Evolutionary conservation across 23 tunicate species (phyloP).

Genomic region (Ascidia mentula): DNA sequence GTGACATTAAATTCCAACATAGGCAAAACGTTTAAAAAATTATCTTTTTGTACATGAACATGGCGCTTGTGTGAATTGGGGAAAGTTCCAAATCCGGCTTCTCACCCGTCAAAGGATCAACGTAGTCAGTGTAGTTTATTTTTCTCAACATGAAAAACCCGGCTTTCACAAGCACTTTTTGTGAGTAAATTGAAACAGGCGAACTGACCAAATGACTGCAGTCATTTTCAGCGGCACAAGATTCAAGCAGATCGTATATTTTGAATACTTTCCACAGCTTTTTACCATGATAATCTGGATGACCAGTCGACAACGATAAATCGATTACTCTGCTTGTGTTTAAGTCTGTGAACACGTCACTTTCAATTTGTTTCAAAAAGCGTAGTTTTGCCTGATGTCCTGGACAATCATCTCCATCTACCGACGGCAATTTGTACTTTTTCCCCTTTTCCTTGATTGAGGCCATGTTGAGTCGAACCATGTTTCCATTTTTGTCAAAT

Average conservation of each 20-base stretch:
- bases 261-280: neutral
- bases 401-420: neutral
- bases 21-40: too few relatives aligned
- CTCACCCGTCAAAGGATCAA: neutral
- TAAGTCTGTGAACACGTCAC: neutral
- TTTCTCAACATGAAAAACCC: neutral
- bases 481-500: neutral
- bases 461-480: neutral
- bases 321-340: neutral
- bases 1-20: too few relatives aligned
- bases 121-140: neutral
- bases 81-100: neutral
- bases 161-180: neutral
- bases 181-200: neutral
- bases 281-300: neutral
- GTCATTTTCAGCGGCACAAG: neutral
- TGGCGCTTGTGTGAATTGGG: neutral
- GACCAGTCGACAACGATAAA: neutral
- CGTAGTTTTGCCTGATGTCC: neutral
- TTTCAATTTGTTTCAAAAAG: neutral
- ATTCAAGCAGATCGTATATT: neutral
- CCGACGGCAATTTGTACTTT: neutral
- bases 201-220: neutral
- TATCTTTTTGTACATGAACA: constrained; percentile 1
- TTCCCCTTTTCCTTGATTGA: neutral